These are phyloP conservation scores for Trichosurus vulpecula DNA, from an alignment of 2,797 vertebrate species.

Conservation along the genomic window DNA sequence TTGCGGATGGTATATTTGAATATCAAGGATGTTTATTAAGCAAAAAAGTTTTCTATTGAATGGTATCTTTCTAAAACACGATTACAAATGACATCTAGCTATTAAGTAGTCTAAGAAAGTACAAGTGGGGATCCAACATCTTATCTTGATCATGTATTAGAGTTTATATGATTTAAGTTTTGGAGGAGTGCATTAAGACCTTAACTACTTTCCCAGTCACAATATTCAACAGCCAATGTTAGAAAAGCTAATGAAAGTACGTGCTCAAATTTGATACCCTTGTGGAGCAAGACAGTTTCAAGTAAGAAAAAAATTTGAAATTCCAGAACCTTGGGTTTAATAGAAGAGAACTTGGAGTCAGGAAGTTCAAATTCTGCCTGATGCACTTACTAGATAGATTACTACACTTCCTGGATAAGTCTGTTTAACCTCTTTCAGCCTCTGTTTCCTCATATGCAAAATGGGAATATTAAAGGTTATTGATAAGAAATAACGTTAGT, in stretches of 20 bases:
- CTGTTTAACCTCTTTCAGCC: background rate
- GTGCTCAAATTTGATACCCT: too few relatives aligned
- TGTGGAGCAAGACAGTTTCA: background rate
- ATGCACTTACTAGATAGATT: background rate
- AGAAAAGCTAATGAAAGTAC: background rate
- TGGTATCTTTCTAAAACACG: background rate
- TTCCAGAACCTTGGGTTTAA: background rate
- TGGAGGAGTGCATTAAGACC: too few relatives aligned
- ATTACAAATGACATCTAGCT: background rate
- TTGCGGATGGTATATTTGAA: background rate
- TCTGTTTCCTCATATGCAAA: background rate
- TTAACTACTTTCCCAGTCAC: background rate
- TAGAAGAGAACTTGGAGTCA: background rate
- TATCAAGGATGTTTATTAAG: background rate
- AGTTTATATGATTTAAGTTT: too few relatives aligned
- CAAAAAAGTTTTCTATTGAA: background rate
- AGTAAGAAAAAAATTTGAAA: background rate
- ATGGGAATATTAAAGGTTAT: background rate
- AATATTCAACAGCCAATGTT: background rate
- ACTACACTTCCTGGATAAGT: background rate
- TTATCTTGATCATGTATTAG: background rate
- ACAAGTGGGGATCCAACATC: background rate
- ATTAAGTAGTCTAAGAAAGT: background rate
- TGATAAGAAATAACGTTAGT: background rate
- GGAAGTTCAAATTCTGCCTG: background rate